Conservation (phyloP, 2,797 vertebrate genomes). For the Tokudaia muenninki region DNA sequence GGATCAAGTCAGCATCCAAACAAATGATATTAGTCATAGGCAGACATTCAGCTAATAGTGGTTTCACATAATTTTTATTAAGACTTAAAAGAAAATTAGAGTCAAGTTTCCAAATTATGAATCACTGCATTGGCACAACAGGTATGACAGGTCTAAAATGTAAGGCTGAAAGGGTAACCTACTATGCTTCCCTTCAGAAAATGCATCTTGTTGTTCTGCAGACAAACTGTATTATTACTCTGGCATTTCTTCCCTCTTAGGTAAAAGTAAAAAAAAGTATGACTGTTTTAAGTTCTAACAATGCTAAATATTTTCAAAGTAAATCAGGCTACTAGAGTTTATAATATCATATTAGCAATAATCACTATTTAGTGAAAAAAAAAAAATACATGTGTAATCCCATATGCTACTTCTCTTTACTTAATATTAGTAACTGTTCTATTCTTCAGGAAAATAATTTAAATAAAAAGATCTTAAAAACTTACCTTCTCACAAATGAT, state of each 20-base stretch:
- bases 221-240: neutral
- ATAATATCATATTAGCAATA: neutral
- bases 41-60: neutral
- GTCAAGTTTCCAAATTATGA: conserved; percentile 49
- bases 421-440: conserved; percentile 37
- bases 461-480: conserved; percentile 41
- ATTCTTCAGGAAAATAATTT: neutral
- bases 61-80: conserved; percentile 29
- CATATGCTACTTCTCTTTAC: neutral
- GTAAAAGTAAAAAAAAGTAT: neutral
- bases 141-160: neutral
- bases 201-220: neutral
- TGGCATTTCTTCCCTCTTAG: neutral
- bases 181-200: conserved; percentile 19
- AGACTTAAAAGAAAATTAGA: neutral
- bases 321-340: neutral
- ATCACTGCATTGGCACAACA: conserved; percentile 22
- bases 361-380: conserved; percentile 25
- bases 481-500: conserved; percentile 97
- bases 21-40: neutral
- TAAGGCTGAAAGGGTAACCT: conserved; percentile 17
- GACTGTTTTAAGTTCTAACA: neutral
- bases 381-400: neutral
- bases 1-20: neutral
- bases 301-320: conserved; percentile 55